Evolutionary conservation across 2,888 invertebrate genomes (phyloP).

Genomic region (Ectropis crepuscularia): DNA sequence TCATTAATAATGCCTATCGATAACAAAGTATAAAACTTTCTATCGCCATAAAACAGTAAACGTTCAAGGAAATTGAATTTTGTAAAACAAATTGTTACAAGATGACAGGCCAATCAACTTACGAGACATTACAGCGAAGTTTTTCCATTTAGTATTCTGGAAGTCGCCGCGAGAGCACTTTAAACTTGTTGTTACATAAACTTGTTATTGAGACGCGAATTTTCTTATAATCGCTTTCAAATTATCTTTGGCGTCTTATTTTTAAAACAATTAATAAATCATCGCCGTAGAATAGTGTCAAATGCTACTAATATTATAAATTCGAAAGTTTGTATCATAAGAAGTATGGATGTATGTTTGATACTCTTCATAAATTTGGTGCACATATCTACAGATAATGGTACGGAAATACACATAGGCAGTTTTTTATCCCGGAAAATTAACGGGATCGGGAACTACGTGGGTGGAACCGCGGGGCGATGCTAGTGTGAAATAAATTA

Average conservation of each 20-base stretch:
- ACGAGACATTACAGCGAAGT: conserved; percentile 24
- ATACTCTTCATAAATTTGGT: too few relatives aligned
- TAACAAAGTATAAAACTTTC: conserved; percentile 31
- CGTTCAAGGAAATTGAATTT: conserved; percentile 37
- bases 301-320: too few relatives aligned
- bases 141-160: conserved; percentile 29
- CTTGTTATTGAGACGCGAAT: conserved; percentile 12
- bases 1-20: conserved; percentile 36
- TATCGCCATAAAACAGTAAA: conserved; percentile 26
- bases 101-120: conserved; percentile 28
- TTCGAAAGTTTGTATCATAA: too few relatives aligned
- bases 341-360: too few relatives aligned
- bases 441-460: too few relatives aligned
- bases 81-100: conserved; percentile 29
- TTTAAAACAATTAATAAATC: too few relatives aligned
- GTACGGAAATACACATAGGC: too few relatives aligned
- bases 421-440: too few relatives aligned
- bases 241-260: background rate
- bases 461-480: too few relatives aligned
- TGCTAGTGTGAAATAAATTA: too few relatives aligned
- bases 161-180: conserved; percentile 18
- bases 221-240: background rate
- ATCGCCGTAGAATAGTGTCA: too few relatives aligned
- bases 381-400: too few relatives aligned
- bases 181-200: conserved; percentile 19